A percentile compares a stretch with the other conserved stretches of the same genome.
Conservation (phyloP, 2,113 vertebrate species). For the Taurulus bubalis region DNA sequence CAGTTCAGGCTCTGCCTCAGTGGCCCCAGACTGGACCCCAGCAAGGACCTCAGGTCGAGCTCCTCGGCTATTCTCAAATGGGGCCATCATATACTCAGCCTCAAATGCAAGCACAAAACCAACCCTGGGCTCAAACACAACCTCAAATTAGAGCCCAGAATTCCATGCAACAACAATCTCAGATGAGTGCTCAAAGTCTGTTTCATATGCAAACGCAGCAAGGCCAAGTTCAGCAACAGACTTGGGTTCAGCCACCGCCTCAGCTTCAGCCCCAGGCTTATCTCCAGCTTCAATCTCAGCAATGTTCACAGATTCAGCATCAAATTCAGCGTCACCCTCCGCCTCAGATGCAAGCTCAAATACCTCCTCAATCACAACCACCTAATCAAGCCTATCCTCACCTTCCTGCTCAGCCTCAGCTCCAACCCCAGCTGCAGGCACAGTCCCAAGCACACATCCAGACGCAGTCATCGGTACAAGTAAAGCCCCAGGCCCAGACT, state of each 20-base stretch:
- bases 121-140: constrained; percentile 51
- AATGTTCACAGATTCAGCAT: constrained; percentile 30
- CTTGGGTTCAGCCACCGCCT: constrained; percentile 40
- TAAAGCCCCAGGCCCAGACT: constrained; percentile 14
- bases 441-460: constrained; percentile 48
- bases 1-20: constrained; percentile 42
- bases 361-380: constrained; percentile 5
- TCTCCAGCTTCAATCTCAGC: constrained; percentile 26
- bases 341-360: constrained; percentile 47
- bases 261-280: constrained; percentile 34
- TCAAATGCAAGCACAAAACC: constrained; percentile 41
- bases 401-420: constrained; percentile 17
- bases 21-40: constrained; percentile 46
- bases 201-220: constrained; percentile 53
- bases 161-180: constrained; percentile 48
- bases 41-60: constrained; percentile 22
- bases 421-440: constrained; percentile 18
- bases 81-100: constrained; percentile 44
- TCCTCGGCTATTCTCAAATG: constrained; percentile 52
- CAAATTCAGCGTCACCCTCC: constrained; percentile 48
- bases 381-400: constrained; percentile 22
- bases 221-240: constrained; percentile 59
- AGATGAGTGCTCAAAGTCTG: constrained; percentile 27
- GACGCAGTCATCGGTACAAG: constrained; percentile 28
- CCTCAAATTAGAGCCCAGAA: constrained; percentile 40